Base-by-base conservation (phyloP, 2,797 vertebrate species). In the Sebastes goodei region DNA sequence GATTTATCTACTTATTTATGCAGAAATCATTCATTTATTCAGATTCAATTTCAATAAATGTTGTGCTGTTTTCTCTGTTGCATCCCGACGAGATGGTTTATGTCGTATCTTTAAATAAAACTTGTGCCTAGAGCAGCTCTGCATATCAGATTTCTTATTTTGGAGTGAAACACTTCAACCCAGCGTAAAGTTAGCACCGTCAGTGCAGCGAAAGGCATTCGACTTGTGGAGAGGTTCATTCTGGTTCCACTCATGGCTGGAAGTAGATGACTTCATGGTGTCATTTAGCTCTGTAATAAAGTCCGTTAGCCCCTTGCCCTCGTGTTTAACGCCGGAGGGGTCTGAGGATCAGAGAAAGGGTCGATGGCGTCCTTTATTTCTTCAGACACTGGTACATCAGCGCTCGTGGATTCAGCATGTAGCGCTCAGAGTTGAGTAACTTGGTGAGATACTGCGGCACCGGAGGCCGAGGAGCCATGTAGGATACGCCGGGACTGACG, bases 381-480 rank as follows among this genome's bases (percentile, higher is more conserved):
- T 96, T 97, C 81, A 97, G 92, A 94, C 96, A 96, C 93, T 97
- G 96, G 89, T 97, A 96, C 96, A 97, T 96, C 68, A 96, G 91
- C 0, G 96, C 92, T 30, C 95, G 87, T 7, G 95, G 95, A 78
- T 96, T 96, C 79, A 96, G 94, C 94, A 95, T 86, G 88, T 96
- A 96, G 84, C 93, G 95, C 91, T 96, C 96, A 0, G 96, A 95
- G 93, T 94, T 96, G 87, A 96, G 94, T 17, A 96, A 83, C 91
- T 97, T 97, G 65, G 94, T 96, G 89, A 96, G 95, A 87, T 97
- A 96, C 90, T 96, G 96, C 1, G 96, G 96, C 76, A 96, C 91
- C 7, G 92, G 91, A 1, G 95, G 94, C 27, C 92, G 94, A 14
- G 95, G 94, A 7, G 94, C 87, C 86, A 92, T 67, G 87, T 96